Evolutionary conservation across 2,888 invertebrate species (phyloP).

Genomic region (Ochropleura leucogaster): DNA sequence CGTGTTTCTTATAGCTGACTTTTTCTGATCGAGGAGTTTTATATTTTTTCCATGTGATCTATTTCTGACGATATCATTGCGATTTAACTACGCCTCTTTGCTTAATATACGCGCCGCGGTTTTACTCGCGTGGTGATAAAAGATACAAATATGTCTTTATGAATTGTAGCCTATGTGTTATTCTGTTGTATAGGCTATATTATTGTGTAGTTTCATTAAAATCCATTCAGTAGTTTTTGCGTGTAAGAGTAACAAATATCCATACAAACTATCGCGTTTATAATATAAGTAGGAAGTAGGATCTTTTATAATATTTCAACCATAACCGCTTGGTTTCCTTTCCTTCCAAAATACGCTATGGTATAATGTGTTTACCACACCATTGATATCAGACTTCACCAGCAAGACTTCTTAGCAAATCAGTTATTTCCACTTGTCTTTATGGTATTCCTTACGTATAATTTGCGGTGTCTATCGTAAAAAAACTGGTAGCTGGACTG

Average conservation of each 20-base stretch:
- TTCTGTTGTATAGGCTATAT: no score
- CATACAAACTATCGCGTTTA: no score
- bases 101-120: no score
- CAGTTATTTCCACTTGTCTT: background rate
- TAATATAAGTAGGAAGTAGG: no score
- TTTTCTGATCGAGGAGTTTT: constrained; percentile 44
- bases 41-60: constrained; percentile 32
- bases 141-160: no score
- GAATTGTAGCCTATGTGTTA: no score
- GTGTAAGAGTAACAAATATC: no score
- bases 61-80: constrained; percentile 15
- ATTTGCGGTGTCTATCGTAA: background rate
- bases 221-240: no score
- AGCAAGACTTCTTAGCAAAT: background rate
- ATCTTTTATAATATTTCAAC: background rate
- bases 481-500: no score
- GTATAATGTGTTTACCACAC: background rate
- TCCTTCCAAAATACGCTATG: background rate
- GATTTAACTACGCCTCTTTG: background rate
- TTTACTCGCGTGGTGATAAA: no score
- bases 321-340: background rate
- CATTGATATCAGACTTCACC: background rate
- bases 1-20: constrained; percentile 59
- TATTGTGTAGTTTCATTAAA: no score
- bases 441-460: background rate